Conservation (phyloP, 2,797 vertebrate species). For the Pristis pectinata region DNA sequence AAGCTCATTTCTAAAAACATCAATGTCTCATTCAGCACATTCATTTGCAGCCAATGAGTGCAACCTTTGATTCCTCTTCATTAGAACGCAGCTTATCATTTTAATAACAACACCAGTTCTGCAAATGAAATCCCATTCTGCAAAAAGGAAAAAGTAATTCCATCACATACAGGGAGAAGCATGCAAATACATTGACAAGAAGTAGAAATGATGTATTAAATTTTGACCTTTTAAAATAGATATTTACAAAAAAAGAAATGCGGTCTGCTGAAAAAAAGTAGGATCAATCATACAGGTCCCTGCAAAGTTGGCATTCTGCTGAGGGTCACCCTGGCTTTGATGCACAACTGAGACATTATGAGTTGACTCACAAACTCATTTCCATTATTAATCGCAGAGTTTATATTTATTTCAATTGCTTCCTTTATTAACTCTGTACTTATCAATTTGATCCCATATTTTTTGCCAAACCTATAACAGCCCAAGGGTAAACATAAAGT, state of each 20-base stretch:
- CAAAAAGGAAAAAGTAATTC: not conserved
- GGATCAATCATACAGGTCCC: not conserved
- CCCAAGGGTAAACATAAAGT: not conserved
- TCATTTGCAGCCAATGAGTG: conserved; percentile 12
- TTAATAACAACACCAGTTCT: conserved; percentile 5
- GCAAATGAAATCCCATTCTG: not conserved
- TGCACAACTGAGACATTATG: not conserved
- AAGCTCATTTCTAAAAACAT: conserved; percentile 44
- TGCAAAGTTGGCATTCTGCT: not conserved
- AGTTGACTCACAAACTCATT: not conserved
- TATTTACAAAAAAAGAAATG: not conserved
- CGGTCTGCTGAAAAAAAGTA: not conserved
- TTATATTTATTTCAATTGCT: not conserved
- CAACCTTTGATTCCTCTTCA: conserved; percentile 8
- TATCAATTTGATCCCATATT: not conserved
- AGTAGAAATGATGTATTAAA: not conserved
- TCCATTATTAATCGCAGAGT: not conserved
- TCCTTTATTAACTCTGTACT: not conserved
- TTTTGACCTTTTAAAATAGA: not conserved
- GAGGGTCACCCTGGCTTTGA: not conserved
- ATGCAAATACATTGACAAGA: not conserved
- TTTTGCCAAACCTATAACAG: not conserved
- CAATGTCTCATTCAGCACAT: conserved; percentile 33
- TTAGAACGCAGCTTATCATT: conserved; percentile 9
- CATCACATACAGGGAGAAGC: not conserved